Percentiles rank a stretch among this genome's conserved stretches.
These are phyloP conservation scores for Philonicus albiceps DNA, from an alignment of 2,888 invertebrate species.

Conservation along the genomic window DNA sequence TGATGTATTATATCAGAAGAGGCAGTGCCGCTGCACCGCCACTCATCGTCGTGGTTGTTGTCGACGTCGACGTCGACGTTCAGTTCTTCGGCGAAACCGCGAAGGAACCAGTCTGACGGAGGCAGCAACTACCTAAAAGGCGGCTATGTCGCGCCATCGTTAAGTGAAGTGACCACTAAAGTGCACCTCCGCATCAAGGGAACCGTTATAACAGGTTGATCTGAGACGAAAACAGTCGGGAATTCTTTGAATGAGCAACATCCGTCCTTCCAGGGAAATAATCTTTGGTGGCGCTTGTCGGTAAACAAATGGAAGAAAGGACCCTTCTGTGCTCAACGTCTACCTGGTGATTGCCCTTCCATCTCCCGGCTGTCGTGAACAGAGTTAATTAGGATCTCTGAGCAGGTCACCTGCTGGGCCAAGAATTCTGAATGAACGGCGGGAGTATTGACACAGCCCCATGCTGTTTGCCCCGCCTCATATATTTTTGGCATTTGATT, in stretches of 20 bases:
- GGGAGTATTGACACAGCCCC: slow-evolving; percentile 1
- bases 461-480: background rate
- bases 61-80: background rate
- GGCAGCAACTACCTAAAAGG: background rate
- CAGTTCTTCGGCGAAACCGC: background rate
- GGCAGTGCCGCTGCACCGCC: background rate
- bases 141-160: background rate
- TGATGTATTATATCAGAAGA: slow-evolving; percentile 15
- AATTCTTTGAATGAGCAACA: background rate
- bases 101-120: slow-evolving; percentile 9
- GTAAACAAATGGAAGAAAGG: slow-evolving; percentile 18
- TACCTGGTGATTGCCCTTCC: slow-evolving; percentile 12
- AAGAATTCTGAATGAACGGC: slow-evolving; percentile 14
- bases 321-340: background rate
- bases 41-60: background rate
- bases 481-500: slow-evolving; percentile 4
- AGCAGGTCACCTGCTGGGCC: slow-evolving; percentile 7
- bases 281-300: slow-evolving; percentile 35
- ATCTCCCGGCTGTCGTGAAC: slow-evolving; percentile 1
- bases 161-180: slow-evolving; percentile 11
- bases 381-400: slow-evolving; percentile 18
- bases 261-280: slow-evolving; percentile 7
- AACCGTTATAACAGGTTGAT: slow-evolving; percentile 6
- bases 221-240: background rate
- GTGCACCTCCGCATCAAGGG: background rate